Evolutionary conservation across 2,888 invertebrate genomes (phyloP), one percentile per base, ranked within the genome.

Genomic region (Leptarthrus brevirostris): DNA sequence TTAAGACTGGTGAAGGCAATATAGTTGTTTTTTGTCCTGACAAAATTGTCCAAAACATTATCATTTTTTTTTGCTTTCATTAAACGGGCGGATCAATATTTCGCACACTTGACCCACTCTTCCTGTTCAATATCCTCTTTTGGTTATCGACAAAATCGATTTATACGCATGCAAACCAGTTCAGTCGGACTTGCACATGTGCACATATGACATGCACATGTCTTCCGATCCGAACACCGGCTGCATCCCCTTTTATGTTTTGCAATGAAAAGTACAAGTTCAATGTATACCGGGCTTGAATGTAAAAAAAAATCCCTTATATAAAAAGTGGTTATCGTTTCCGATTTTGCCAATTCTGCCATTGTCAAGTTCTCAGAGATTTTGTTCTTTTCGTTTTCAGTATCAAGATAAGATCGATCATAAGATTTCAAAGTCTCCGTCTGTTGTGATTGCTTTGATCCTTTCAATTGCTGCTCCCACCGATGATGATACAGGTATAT

Each of bases 291-390:
- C 12, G n/a, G n/a, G n/a, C n/a, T n/a, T n/a, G n/a, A n/a, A n/a
- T 30, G 54, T 49, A 56, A 49, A 34, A 49, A 30, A 34, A 20
- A 12, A 49, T 12, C 34, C 49, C 44, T 16, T 44, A 16, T 12
- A 64, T 72, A 75, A 75, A 75, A 75, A 75, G 72, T 75, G 75
- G 75, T 75, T 64, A 66, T 52, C 74, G 61, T 74, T 75, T 75
- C 75, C 75, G 75, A 75, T 75, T 73, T 75, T 69, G 18, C 71
- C 54, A 66, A 14, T 61, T 30, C 14, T 49, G 14, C 69, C 69
- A 26, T 52, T 69, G 69, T 64, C 47, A 47, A 40, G 40, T 24
- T 16, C 44, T 14, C 44, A 44, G 14, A 22, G 24, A 44, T 44
- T 64, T 44, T 24, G 16, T 44, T 44, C 2, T 49, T 36, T 24